A percentile compares a stretch with the other conserved stretches of the same genome.
These are phyloP conservation scores for Cyclophora albipunctata DNA, from an alignment of 2,888 invertebrate genomes.

Conservation along the genomic window DNA sequence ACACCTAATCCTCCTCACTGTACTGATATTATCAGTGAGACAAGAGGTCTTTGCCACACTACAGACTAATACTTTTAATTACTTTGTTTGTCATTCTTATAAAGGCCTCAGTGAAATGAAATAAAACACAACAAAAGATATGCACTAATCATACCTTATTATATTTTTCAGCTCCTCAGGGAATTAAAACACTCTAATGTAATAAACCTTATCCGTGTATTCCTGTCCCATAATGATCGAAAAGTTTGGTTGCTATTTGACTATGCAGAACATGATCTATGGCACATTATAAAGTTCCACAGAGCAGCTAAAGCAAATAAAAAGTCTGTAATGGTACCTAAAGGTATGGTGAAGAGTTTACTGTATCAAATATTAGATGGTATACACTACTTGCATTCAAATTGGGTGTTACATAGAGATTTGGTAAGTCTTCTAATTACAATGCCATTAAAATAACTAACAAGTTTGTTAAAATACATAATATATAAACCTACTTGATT, in stretches of 20 bases:
- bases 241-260: constrained; percentile 98
- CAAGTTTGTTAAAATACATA: neutral
- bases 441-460: too few species aligned
- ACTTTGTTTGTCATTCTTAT: too few species aligned
- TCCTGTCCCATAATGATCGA: constrained; percentile 95
- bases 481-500: neutral
- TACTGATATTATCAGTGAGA: too few species aligned
- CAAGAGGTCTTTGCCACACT: too few species aligned
- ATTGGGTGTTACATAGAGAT: constrained; percentile 99
- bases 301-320: constrained; percentile 98
- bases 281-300: constrained; percentile 99
- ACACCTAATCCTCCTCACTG: too few species aligned
- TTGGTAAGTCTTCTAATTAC: constrained; percentile 75
- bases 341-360: constrained; percentile 98
- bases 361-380: constrained; percentile 98
- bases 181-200: constrained; percentile 98
- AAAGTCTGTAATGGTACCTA: constrained; percentile 95
- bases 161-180: constrained; percentile 84
- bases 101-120: too few species aligned
- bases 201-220: constrained; percentile 96
- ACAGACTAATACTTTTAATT: too few species aligned
- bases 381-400: constrained; percentile 98
- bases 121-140: too few species aligned
- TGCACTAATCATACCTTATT: too few species aligned
- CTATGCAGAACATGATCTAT: constrained; percentile 99